These are phyloP conservation scores for Urocynchramus pylzowi DNA, from an alignment of 2,113 vertebrate genomes.

Conservation along the genomic window DNA sequence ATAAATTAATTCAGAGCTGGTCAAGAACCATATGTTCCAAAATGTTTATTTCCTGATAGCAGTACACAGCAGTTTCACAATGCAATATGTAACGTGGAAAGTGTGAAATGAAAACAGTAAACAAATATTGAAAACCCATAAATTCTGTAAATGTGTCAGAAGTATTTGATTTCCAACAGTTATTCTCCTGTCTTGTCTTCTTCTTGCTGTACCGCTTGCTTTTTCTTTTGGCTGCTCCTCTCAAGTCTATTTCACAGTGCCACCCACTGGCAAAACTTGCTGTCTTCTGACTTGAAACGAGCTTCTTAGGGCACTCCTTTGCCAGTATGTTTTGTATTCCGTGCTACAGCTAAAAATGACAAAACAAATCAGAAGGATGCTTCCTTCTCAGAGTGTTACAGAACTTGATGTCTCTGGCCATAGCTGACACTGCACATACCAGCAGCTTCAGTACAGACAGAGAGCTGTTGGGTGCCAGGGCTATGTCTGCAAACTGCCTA, in stretches of 20 bases:
- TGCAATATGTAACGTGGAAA: constrained; percentile 20
- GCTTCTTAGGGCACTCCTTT: background rate
- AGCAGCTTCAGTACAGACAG: background rate
- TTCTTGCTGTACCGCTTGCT: background rate
- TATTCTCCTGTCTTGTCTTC: background rate
- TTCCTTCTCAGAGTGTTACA: background rate
- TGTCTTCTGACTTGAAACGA: background rate
- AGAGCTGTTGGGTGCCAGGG: background rate
- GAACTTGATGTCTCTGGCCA: background rate
- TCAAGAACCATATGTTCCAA: constrained; percentile 3
- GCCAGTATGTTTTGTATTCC: background rate
- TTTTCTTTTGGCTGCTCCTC: background rate
- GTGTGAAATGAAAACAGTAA: constrained; percentile 40
- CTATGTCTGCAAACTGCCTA: background rate
- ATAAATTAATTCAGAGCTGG: background rate
- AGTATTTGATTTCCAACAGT: background rate
- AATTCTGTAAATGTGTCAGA: background rate
- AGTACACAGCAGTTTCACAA: constrained; percentile 3
- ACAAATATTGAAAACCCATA: background rate
- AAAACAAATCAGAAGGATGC: background rate
- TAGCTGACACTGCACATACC: background rate
- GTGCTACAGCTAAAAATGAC: background rate
- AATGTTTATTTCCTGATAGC: constrained; percentile 7
- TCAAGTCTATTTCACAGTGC: background rate
- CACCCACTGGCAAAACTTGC: background rate